Base-by-base conservation (phyloP, 2,113 vertebrate genomes). In the Emydura subglobosa region DNA sequence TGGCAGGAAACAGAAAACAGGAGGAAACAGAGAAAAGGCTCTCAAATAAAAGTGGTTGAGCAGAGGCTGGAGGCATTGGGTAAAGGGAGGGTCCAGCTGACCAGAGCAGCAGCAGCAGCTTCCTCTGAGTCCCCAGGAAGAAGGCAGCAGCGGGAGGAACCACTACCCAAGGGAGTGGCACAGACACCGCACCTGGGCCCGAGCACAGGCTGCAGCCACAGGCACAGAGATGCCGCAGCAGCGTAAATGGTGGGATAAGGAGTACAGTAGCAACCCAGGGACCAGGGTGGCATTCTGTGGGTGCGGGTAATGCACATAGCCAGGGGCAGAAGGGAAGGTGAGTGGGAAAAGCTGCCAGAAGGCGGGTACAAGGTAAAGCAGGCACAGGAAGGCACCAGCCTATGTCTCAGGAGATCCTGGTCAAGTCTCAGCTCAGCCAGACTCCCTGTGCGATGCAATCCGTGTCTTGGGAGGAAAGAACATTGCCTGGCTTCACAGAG, bases 401-500 rank as follows among this genome's bases (percentile, higher is more conserved):
- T 16, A 34, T 2, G 7, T 34, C 57, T 65, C 59, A 34, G 61
- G 29, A 6, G 29, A 31, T 34, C 12, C 59, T 16, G 29, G 31
- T 34, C 61, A 34, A 14, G 7, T 4, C 61, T 34, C 31, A 17
- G 27, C 61, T 34, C 61, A 9, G 14, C 31, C 16, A 9, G 61
- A 7, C 31, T 14, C 10, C 34, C 34, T 19, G 34, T 7, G 61
- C 3, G 14, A n/a, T 9, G 31, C 61, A n/a, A 34, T 5, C 61
- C 17, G 61, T 19, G 61, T 16, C 34, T 65, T 5, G 61, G 31
- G 34, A 8, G 31, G 34, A 19, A 31, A 65, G 6, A 34, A 17
- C 3, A 2, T 1, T 8, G 17, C 5, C 65, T 31, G n/a, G 7
- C 34, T 21, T 7, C 29, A 8, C 3, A 4, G 61, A 19, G 16